Base-by-base conservation (phyloP, 2,888 invertebrate species). In the Aplocera efformata region DNA sequence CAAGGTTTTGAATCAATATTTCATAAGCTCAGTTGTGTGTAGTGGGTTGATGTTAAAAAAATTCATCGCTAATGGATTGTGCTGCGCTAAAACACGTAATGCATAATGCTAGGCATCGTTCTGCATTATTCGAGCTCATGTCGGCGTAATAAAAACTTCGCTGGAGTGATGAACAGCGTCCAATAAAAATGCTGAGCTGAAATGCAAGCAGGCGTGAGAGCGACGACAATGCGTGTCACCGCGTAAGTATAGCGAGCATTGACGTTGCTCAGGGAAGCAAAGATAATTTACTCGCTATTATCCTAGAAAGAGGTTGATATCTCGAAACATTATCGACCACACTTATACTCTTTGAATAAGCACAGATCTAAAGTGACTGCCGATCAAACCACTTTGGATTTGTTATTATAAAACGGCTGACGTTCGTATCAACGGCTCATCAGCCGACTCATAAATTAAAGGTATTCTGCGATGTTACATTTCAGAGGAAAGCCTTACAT, bases 151-250 rank as follows among this genome's bases (percentile, higher is more conserved):
- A 63, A 62, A 67, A 67, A 60, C 61, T 56, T 56, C 44, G 55
- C 50, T 55, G 52, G 52, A 52, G 42, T 56, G 61, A 59, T 49
- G 52, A 60, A 60, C 52, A 50, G 53, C 38, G 55, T 59, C 53
- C 58, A 65, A 68, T 67, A 67, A 64, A 68, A 64, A 59, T 52
- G 48, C 55, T 62, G 50, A 65, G 64, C 61, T 66, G 38, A 59
- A 62, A 72, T 63, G 67, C 68, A 72, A 72, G 63, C 68, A 69
- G 63, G 65, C 65, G 67, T 68, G 63, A 63, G 63, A 67, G 59
- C 55, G 60, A 53, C 48, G 54, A 73, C 72, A 74, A 71, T 66
- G 64, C 64, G 51, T 53, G 53, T 47, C 54, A 63, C 58, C 55
- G 55, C 40, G 40, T 29, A 37, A 35, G 36, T 25, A 37, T 17